phyloP scores from a whole-genome alignment of 1,140 invertebrate genomes.

The Nasonia giraulti region DNA sequence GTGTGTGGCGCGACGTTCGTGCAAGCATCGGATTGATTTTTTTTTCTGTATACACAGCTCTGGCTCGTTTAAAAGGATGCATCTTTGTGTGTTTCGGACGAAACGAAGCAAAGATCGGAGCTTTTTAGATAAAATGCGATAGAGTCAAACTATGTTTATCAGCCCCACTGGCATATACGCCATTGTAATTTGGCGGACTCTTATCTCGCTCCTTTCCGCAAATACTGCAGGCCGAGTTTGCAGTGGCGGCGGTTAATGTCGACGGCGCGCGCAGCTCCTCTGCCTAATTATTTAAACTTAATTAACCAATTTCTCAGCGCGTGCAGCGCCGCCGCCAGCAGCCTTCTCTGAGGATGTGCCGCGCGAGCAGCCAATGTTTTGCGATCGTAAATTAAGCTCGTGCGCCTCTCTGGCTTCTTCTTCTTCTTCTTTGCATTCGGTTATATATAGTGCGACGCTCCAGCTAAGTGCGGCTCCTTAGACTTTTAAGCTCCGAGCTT shows the following conservation, averaged over 20 bases:
- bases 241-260: background rate
- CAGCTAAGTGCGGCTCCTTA: constrained; percentile 5
- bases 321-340: no score
- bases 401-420: background rate
- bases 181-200: constrained; percentile 15
- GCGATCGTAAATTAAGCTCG: constrained; percentile 54
- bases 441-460: background rate
- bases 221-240: background rate
- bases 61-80: no score
- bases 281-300: constrained; percentile 58
- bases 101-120: no score
- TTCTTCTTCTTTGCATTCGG: background rate
- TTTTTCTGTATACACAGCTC: no score
- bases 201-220: constrained; percentile 28
- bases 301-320: constrained; percentile 59
- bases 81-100: no score
- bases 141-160: no score
- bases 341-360: background rate
- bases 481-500: constrained; percentile 21
- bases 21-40: no score
- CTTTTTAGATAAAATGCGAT: no score
- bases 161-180: background rate
- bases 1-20: no score
- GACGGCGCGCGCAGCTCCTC: background rate
- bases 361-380: constrained; percentile 48